Evolutionary conservation across 2,113 vertebrate species (phyloP), one percentile per base, ranked within the genome.

Genomic region (Misgurnus mizolepis): DNA sequence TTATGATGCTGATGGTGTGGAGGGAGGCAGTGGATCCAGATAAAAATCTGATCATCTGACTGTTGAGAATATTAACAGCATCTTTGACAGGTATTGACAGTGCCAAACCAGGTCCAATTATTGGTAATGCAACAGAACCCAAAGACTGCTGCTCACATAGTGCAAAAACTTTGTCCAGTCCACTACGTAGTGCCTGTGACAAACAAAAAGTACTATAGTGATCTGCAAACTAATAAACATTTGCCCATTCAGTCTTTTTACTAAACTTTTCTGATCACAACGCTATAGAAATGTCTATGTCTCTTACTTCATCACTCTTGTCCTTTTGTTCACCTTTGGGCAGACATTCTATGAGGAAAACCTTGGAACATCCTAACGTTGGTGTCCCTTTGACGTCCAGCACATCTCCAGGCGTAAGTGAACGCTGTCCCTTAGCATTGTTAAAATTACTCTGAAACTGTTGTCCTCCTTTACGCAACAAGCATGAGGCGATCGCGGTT

Each of bases 261-360:
- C 45, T 6, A 47, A 7, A 47, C 45, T 49, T 15, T 40, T 56
- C 27, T 61, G 39, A 17, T 18, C 7, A 5, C 17, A 50, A 39
- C 3, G 2, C 10, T 47, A 47, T 47, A 5, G 10, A 47, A 47
- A 10, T 47, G 45, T 7, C 7, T 47, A 47, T 67, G 45, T 55
- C 61, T 67, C 68, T 76, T 58, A 91, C 89, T 86, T 85, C 74
- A 14, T 76, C 78, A 64, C 88, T 86, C 1, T 10, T 27, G 5
- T 85, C 76, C 45, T 58, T 64, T 43, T 73, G 67, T 77, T 83
- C 84, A 64, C 87, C 84, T 89, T 90, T 91, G 8, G 83, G 81
- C 11, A 78, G 3, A 55, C 91, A 92, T 41, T 90, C 86, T 7
- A 92, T 80, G 70, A 91, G 91, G 67, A 89, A 86, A 70, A 93